A percentile compares a stretch with the other conserved stretches of the same genome.
phyloP scores from a whole-genome alignment of 2,888 invertebrate genomes.

The Cylloceria caligata region DNA sequence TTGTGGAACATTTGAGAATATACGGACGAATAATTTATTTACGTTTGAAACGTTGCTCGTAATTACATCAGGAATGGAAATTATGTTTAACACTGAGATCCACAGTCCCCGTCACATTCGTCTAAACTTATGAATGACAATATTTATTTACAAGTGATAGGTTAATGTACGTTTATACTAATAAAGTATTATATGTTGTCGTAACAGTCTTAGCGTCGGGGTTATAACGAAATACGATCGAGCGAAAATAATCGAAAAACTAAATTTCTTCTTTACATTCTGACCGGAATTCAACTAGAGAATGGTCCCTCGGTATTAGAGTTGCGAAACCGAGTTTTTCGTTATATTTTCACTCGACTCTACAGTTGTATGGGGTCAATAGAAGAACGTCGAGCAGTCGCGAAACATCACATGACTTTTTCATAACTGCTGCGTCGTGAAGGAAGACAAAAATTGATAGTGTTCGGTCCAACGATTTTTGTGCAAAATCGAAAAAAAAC shows the following conservation, averaged over 20 bases:
- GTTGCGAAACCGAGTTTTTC: constrained; percentile 1
- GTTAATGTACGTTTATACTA: constrained; percentile 44
- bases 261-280: constrained; percentile 4
- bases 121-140: constrained; percentile 43
- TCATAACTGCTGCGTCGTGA: constrained; percentile 31
- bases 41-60: constrained; percentile 76
- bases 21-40: constrained; percentile 80
- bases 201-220: constrained; percentile 22
- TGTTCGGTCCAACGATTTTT: constrained; percentile 70
- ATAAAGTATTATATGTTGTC: constrained; percentile 20
- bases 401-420: constrained; percentile 1
- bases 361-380: neutral
- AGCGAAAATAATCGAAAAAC: constrained; percentile 22
- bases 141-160: constrained; percentile 74
- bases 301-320: constrained; percentile 5
- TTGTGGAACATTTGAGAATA: constrained; percentile 68
- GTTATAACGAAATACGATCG: constrained; percentile 20
- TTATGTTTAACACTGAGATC: constrained; percentile 71
- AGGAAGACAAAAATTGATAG: constrained; percentile 76
- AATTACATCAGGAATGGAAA: constrained; percentile 77
- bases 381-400: neutral
- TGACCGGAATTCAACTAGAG: neutral
- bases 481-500: constrained; percentile 63
- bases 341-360: constrained; percentile 30
- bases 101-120: constrained; percentile 70